These are phyloP conservation scores for Melanotaenia boesemani DNA, from an alignment of 2,797 vertebrate genomes.

Conservation along the genomic window DNA sequence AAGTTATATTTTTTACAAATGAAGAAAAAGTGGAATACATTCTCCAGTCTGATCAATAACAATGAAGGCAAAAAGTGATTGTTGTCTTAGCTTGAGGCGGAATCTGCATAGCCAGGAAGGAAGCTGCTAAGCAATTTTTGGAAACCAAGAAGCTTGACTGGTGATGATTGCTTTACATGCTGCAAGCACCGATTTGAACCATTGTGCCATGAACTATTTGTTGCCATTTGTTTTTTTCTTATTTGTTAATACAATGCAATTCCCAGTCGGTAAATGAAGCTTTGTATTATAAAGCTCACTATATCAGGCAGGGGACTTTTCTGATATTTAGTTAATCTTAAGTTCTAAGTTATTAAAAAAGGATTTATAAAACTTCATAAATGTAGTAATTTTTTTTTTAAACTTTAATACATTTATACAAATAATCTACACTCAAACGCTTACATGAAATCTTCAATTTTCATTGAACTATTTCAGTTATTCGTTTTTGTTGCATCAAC, in stretches of 20 bases:
- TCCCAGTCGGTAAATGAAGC: slow-evolving; percentile 20
- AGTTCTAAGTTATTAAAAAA: too few species aligned
- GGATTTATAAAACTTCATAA: too few species aligned
- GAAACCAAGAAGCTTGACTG: slow-evolving; percentile 49
- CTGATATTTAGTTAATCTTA: too few species aligned
- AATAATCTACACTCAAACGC: too few species aligned
- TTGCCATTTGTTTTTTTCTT: slow-evolving; percentile 20
- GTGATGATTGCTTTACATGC: slow-evolving; percentile 33
- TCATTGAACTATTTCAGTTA: not conserved
- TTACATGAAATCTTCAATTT: not conserved
- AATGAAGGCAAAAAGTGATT: slow-evolving; percentile 30
- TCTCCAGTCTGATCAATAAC: slow-evolving; percentile 56
- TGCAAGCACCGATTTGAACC: slow-evolving; percentile 28
- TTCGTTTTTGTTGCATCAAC: too few species aligned
- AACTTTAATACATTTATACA: too few species aligned
- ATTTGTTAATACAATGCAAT: slow-evolving; percentile 19
- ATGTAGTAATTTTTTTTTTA: too few species aligned
- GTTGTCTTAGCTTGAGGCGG: slow-evolving; percentile 37
- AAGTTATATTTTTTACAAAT: slow-evolving; percentile 32
- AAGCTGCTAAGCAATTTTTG: slow-evolving; percentile 39
- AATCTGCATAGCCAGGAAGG: slow-evolving; percentile 34
- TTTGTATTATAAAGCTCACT: not conserved
- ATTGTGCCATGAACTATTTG: slow-evolving; percentile 36
- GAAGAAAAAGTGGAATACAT: slow-evolving; percentile 42
- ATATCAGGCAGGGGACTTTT: not conserved